Percentiles rank a stretch among this genome's conserved stretches.
Conservation (phyloP, 2,888 invertebrate species). For the Lycophotia porphyrea region DNA sequence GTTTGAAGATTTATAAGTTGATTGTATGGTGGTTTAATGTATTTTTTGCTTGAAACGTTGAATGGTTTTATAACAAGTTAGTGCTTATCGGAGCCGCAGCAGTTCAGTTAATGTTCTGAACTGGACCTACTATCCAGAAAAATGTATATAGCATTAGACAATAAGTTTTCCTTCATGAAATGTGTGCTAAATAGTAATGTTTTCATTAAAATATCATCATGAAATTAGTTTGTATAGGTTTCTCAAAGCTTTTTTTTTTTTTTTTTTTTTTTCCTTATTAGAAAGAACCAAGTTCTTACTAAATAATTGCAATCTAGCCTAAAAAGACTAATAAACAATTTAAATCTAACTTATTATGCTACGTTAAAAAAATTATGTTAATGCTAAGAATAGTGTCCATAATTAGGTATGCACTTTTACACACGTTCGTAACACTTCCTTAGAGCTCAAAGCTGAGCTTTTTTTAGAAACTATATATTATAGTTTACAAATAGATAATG, state of each 20-base stretch:
- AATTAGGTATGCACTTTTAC: no score
- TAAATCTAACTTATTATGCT: no score
- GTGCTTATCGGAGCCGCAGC: background rate
- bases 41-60: slow-evolving; percentile 21
- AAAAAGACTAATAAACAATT: no score
- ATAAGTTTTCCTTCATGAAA: background rate
- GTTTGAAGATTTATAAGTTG: slow-evolving; percentile 19
- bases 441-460: no score
- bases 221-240: background rate
- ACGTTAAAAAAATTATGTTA: no score
- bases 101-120: background rate
- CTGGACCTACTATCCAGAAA: background rate
- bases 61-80: slow-evolving; percentile 41
- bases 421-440: no score
- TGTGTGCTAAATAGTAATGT: background rate
- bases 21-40: slow-evolving; percentile 25
- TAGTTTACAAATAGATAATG: background rate
- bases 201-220: background rate
- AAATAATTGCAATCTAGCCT: no score
- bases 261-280: no score
- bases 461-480: background rate
- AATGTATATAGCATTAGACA: background rate
- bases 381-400: no score
- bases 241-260: no score
- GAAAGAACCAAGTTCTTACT: no score